Conservation (phyloP, 1,140 invertebrate species). For the Diplogasteroides magnus region DNA sequence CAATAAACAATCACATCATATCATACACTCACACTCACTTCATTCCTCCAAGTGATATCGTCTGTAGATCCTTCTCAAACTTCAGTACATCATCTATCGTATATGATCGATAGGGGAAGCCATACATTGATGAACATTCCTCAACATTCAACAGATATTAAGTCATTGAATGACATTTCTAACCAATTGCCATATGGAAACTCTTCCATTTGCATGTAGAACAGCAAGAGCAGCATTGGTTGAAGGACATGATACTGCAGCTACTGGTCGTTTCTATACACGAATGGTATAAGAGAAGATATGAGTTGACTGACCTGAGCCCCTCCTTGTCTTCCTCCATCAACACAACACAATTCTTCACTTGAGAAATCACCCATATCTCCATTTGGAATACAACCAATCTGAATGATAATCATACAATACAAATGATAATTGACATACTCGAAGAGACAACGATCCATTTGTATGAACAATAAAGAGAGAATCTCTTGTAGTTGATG, state of each 20-base stretch:
- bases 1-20: neutral
- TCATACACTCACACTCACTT: neutral
- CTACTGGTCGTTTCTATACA: conserved; percentile 18
- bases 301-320: neutral
- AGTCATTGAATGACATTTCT: neutral
- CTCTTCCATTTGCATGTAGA: conserved; percentile 29
- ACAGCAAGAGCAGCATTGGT: conserved; percentile 27
- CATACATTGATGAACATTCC: neutral
- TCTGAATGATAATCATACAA: neutral
- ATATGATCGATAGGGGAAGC: conserved; percentile 1
- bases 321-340: neutral
- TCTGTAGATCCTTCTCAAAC: conserved; percentile 3
- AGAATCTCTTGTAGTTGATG: neutral
- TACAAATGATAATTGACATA: neutral
- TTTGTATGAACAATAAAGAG: neutral
- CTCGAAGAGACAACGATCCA: conserved; percentile 1
- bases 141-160: neutral
- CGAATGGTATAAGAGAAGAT: neutral
- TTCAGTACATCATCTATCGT: conserved; percentile 14
- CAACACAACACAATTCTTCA: neutral
- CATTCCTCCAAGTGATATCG: no score
- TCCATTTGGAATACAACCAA: neutral
- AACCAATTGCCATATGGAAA: conserved; percentile 31
- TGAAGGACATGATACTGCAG: conserved; percentile 31
- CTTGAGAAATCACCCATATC: neutral